Evolutionary conservation across 2,113 vertebrate genomes (phyloP).

Genomic region (Otis tarda): DNA sequence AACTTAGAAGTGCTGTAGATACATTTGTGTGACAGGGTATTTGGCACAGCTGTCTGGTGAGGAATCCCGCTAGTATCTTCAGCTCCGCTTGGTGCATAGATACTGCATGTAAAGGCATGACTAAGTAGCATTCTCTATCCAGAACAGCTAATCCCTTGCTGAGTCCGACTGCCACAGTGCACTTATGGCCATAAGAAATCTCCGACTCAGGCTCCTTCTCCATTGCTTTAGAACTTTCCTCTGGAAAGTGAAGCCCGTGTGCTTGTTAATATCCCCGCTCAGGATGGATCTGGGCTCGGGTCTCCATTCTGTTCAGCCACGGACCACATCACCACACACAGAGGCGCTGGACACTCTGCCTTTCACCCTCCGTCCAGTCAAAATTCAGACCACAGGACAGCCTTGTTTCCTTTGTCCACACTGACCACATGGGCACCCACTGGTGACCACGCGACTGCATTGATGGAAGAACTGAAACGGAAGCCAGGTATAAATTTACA

Average conservation of each 20-base stretch:
- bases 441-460: slow-evolving; percentile 92
- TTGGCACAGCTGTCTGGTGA: slow-evolving; percentile 61
- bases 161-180: neutral
- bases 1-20: neutral
- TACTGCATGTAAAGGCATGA: slow-evolving; percentile 54
- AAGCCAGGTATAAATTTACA: neutral
- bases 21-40: neutral
- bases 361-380: slow-evolving; percentile 60
- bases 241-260: neutral
- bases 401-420: slow-evolving; percentile 93
- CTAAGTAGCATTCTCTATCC: slow-evolving; percentile 47
- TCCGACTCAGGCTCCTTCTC: slow-evolving; percentile 26
- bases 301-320: neutral
- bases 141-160: neutral
- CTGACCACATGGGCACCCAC: slow-evolving; percentile 87
- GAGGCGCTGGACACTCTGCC: neutral
- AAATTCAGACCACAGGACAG: slow-evolving; percentile 92
- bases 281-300: neutral
- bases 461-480: slow-evolving; percentile 86
- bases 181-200: neutral
- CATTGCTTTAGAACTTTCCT: neutral
- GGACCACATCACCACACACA: neutral
- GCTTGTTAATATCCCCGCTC: neutral
- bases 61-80: neutral
- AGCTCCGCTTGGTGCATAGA: slow-evolving; percentile 42